Percentiles rank a stretch among this genome's conserved stretches.
Conservation (phyloP, 2,113 vertebrate genomes). For the Eulacestoma nigropectus region DNA sequence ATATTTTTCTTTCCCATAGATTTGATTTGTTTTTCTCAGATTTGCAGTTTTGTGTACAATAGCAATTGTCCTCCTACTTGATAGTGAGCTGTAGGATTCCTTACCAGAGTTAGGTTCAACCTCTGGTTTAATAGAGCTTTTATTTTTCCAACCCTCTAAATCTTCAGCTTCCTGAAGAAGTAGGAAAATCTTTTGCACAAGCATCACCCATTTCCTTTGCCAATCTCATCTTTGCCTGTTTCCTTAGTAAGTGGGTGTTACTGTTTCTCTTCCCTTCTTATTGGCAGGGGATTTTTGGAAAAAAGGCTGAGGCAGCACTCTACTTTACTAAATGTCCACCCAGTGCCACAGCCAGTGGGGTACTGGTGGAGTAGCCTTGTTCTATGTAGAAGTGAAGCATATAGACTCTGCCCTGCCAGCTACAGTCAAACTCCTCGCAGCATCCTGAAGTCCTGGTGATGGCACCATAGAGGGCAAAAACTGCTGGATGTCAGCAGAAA, state of each 20-base stretch:
- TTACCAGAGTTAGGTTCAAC: background rate
- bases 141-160: background rate
- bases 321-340: background rate
- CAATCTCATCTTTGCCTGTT: background rate
- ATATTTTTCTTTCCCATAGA: background rate
- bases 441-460: background rate
- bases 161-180: background rate
- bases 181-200: background rate
- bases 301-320: background rate
- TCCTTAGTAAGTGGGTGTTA: background rate
- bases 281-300: background rate
- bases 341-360: fast-evolving
- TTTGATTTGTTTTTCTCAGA: background rate
- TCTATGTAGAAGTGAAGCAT: background rate
- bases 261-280: background rate
- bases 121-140: background rate
- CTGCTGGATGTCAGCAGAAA: background rate
- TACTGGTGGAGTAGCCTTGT: background rate
- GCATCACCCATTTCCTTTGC: background rate
- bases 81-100: background rate
- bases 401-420: background rate
- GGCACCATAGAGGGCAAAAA: background rate
- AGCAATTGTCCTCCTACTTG: background rate
- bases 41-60: background rate
- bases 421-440: background rate